Conservation (phyloP, 2,797 vertebrate genomes). For the Taenioides sp. region DNA sequence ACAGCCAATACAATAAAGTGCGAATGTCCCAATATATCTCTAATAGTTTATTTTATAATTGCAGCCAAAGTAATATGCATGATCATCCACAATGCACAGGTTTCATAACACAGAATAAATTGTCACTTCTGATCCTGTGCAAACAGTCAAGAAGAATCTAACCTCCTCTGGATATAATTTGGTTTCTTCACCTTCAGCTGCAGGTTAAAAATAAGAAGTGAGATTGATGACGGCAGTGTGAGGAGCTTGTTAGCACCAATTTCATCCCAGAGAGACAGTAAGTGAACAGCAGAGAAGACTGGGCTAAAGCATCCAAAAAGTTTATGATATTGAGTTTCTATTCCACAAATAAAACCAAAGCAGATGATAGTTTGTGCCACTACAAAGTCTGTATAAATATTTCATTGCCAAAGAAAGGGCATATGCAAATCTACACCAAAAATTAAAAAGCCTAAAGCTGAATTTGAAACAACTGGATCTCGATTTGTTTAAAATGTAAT, state of each 20-base stretch:
- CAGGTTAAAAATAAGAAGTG: constrained; percentile 55
- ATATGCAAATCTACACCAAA: background rate
- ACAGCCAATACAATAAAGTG: too few relatives aligned
- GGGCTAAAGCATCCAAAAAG: too few relatives aligned
- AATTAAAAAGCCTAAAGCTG: too few relatives aligned
- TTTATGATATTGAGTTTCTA: background rate
- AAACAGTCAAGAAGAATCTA: background rate
- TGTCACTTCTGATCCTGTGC: constrained; percentile 13
- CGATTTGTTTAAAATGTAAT: background rate
- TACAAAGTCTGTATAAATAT: background rate
- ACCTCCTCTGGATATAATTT: background rate
- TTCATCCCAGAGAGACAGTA: constrained; percentile 35
- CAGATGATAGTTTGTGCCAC: too few relatives aligned
- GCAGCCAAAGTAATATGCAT: background rate
- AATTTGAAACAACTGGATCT: background rate
- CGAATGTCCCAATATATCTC: background rate
- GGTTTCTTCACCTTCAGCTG: constrained; percentile 40
- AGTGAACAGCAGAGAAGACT: constrained; percentile 23
- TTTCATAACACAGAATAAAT: constrained; percentile 18
- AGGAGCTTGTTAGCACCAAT: constrained; percentile 61
- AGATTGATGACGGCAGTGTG: constrained; percentile 36
- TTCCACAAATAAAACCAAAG: too few relatives aligned
- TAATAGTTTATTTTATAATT: background rate
- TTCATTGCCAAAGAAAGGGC: background rate
- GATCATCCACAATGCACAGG: background rate